Evolutionary conservation across 2,797 vertebrate genomes (phyloP).

Genomic region (Hydrophis major): DNA sequence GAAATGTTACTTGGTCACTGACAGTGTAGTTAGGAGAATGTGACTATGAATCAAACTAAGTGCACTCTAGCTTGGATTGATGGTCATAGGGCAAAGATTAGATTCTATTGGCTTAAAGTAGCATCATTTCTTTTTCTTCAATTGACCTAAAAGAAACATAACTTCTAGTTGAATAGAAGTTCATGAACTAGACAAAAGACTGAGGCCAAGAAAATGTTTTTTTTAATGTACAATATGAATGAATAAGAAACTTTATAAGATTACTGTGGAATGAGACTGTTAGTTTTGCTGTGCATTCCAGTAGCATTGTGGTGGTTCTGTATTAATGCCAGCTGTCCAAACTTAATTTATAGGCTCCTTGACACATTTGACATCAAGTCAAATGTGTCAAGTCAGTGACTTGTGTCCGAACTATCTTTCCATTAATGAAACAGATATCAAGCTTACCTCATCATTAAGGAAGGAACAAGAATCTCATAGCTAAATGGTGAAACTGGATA

Average conservation of each 20-base stretch:
- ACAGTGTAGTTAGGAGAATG: not conserved
- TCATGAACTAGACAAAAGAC: not conserved
- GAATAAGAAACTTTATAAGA: not conserved
- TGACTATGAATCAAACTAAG: not conserved
- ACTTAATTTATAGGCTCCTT: not conserved
- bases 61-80: not conserved
- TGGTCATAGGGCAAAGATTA: not conserved
- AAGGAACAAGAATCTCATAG: not conserved
- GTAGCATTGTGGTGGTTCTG: not conserved
- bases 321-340: not conserved
- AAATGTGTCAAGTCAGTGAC: not conserved
- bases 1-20: slow-evolving; percentile 5
- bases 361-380: not conserved
- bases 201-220: not conserved
- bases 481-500: not conserved
- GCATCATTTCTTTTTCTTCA: not conserved
- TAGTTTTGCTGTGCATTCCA: not conserved
- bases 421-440: not conserved
- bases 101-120: not conserved
- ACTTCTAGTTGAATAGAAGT: not conserved
- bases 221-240: not conserved
- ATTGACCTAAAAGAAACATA: not conserved
- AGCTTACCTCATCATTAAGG: not conserved
- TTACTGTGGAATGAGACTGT: not conserved
- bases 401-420: not conserved